Base-by-base conservation (phyloP, 2,113 vertebrate genomes). In the Marmota flaviventris region DNA sequence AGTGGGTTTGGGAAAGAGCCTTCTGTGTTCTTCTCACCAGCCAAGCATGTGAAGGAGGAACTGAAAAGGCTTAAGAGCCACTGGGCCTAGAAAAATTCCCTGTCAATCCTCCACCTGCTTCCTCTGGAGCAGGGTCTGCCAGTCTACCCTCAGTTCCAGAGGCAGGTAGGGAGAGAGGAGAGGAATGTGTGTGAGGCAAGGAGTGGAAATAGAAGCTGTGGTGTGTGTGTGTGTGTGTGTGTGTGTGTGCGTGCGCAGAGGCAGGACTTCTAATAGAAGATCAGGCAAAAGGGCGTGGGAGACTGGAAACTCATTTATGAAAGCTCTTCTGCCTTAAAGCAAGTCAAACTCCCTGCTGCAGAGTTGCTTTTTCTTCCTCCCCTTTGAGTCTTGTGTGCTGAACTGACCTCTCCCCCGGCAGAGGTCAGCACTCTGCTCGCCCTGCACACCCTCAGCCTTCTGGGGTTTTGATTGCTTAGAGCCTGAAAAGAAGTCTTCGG, bases 261-360 rank as follows among this genome's bases (percentile, higher is more conserved):
- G 61, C 51, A 61, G 73, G 39, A 48, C 91, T 85, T 73, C 96
- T 76, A 92, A 96, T 16, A 94, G 93, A 82, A 91, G 85, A 97
- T 77, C 58, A 67, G 39, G 97, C 17, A 6, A 97, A 96, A 98
- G 98, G 95, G 96, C 98, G 98, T 98, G 98, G 98, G 98, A 98
- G 97, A 92, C 96, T 96, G 96, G 83, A 96, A 92, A 95, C 97
- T 98, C 97, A 96, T 98, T 98, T 98, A 97, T 85, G 93, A 97
- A 98, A 96, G 82, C 94, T 95, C 95, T 91, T 96, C 97, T 97
- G 95, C 97, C 97, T 97, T 97, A 73, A 77, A 97, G 98, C 97
- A 97, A 98, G 97, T 98, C 97, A 97, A 91, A 97, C 96, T 97
- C 98, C 98, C 98, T 27, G 97, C 98, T 97, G 98, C 48, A 97